Evolutionary conservation across 2,113 vertebrate species (phyloP).

Genomic region (Rhinopithecus roxellana): DNA sequence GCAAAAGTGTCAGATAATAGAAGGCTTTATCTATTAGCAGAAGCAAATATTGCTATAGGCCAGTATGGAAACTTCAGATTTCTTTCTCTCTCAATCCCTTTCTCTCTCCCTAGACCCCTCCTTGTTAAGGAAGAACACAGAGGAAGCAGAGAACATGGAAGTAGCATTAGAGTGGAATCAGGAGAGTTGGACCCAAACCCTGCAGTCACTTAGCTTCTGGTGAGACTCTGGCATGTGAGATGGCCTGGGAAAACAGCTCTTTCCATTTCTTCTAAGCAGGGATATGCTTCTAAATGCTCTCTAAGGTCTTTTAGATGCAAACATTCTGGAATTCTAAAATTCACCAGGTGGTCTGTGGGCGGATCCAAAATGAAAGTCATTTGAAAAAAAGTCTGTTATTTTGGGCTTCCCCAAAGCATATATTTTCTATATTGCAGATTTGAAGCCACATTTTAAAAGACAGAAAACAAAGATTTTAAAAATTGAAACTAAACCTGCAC

Average conservation of each 20-base stretch:
- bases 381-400: conserved; percentile 30
- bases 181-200: background rate
- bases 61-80: background rate
- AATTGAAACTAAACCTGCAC: background rate
- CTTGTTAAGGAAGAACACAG: conserved; percentile 18
- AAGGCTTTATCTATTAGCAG: background rate
- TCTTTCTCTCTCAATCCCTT: background rate
- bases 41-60: background rate
- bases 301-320: conserved; percentile 27
- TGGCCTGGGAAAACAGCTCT: background rate
- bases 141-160: background rate
- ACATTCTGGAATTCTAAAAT: conserved; percentile 34
- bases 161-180: background rate
- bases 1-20: background rate
- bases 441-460: conserved; percentile 33
- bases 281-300: background rate
- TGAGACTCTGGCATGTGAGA: background rate
- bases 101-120: background rate
- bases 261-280: background rate
- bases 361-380: conserved; percentile 49
- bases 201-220: background rate
- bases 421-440: conserved; percentile 24
- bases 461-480: background rate
- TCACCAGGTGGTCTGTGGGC: conserved; percentile 29
- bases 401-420: background rate